Percentiles rank a stretch among this genome's conserved stretches.
phyloP scores from a whole-genome alignment of 2,888 invertebrate genomes.

The Lithophane leautieri region DNA sequence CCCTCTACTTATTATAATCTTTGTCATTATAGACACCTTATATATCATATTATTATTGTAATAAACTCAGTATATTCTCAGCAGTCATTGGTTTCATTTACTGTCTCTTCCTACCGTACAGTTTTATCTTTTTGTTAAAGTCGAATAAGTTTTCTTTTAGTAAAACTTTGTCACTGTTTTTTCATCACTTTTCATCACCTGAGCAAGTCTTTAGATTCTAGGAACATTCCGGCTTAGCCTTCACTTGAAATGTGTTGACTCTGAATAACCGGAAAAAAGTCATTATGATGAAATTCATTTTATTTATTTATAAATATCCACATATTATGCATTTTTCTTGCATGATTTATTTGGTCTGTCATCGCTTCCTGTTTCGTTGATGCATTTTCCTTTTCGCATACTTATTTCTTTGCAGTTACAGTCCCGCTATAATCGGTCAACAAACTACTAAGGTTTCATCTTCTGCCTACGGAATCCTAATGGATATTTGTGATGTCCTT shows the following conservation, averaged over 20 bases:
- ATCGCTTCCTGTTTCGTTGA: not conserved
- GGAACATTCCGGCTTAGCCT: not conserved
- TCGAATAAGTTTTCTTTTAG: conserved; percentile 8
- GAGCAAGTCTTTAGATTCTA: not conserved
- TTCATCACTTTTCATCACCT: too few species aligned
- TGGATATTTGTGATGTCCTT: conserved; percentile 60
- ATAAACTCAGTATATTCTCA: too few species aligned
- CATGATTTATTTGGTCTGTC: not conserved
- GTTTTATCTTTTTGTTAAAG: conserved; percentile 9
- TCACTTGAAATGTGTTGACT: not conserved
- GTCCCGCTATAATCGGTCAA: not conserved
- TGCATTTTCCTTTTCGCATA: not conserved
- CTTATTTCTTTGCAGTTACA: not conserved
- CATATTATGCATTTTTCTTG: not conserved
- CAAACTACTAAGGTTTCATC: conserved; percentile 16
- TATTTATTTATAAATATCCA: not conserved
- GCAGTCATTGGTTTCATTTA: too few species aligned
- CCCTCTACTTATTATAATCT: too few species aligned
- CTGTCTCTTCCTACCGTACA: too few species aligned
- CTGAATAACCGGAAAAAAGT: not conserved
- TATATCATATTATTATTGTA: too few species aligned
- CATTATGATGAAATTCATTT: not conserved
- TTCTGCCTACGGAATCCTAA: conserved; percentile 32
- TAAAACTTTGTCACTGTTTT: conserved; percentile 1
- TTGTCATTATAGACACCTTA: too few species aligned